phyloP scores from a whole-genome alignment of 2,888 invertebrate genomes.

The Euspilapteryx auroguttella region DNA sequence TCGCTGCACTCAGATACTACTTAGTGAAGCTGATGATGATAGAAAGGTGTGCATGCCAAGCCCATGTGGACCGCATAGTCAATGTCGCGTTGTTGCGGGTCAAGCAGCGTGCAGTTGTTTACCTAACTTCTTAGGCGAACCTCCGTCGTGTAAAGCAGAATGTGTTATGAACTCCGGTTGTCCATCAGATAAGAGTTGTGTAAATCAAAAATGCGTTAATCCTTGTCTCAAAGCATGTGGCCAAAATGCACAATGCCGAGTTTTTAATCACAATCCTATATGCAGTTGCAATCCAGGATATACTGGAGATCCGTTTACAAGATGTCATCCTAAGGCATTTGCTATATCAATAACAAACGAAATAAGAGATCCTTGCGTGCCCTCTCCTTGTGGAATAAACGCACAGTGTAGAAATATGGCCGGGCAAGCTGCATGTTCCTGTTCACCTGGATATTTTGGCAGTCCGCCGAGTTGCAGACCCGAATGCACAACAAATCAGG shows the following conservation, averaged over 20 bases:
- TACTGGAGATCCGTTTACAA: conserved; percentile 68
- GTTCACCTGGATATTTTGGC: conserved; percentile 62
- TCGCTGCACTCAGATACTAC: conserved; percentile 39
- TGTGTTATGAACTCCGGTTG: conserved; percentile 71
- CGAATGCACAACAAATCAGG: conserved; percentile 67
- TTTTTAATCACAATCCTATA: conserved; percentile 72
- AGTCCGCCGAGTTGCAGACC: conserved; percentile 70
- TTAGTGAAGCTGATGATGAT: too few species aligned
- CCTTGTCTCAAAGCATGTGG: conserved; percentile 76
- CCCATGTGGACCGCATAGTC: conserved; percentile 66
- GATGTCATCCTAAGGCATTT: conserved; percentile 62
- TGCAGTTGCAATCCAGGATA: conserved; percentile 66
- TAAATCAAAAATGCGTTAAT: conserved; percentile 70
- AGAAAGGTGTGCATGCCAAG: conserved; percentile 62
- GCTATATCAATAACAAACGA: conserved; percentile 33
- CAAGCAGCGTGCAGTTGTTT: conserved; percentile 73
- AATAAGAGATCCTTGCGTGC: conserved; percentile 63
- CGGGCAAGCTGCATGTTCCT: conserved; percentile 64
- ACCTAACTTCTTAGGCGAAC: conserved; percentile 67
- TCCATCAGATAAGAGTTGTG: conserved; percentile 62
- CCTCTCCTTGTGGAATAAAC: conserved; percentile 69
- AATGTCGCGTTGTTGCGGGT: conserved; percentile 57
- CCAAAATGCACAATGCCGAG: conserved; percentile 68
- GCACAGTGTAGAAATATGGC: conserved; percentile 59
- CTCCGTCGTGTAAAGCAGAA: conserved; percentile 69